Conservation (phyloP, 2,888 invertebrate genomes). For the Gisinianus flammeolus region DNA sequence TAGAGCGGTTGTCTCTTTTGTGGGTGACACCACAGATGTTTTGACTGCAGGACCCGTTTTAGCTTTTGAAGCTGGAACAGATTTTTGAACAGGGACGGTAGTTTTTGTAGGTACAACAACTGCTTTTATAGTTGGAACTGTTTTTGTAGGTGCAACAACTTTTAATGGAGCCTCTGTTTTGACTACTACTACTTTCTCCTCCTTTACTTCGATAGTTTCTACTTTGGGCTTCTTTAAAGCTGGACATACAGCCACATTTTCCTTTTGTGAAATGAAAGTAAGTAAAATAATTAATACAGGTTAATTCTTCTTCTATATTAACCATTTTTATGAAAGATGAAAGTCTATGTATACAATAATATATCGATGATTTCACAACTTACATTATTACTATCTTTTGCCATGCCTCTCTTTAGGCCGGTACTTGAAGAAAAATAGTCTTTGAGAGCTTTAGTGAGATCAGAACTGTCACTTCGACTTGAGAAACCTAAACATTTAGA, state of each 20-base stretch:
- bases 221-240: neutral
- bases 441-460: neutral
- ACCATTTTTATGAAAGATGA: neutral
- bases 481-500: neutral
- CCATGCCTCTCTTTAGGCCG: neutral
- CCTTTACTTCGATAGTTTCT: neutral
- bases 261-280: no score
- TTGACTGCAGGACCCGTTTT: neutral
- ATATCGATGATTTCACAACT: neutral
- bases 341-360: no score
- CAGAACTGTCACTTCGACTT: slow-evolving; percentile 2
- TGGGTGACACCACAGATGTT: neutral
- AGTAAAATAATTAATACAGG: no score
- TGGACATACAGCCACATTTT: neutral
- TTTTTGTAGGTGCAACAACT: neutral
- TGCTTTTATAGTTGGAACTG: neutral
- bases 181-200: neutral
- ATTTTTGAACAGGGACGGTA: neutral
- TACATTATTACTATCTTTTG: neutral
- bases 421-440: neutral
- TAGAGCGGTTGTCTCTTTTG: neutral
- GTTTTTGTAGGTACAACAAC: neutral
- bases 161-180: neutral
- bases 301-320: neutral
- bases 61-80: neutral